Evolutionary conservation across 2,888 invertebrate genomes (phyloP), one percentile per base, ranked within the genome.

Genomic region (Pegoplata infirma): DNA sequence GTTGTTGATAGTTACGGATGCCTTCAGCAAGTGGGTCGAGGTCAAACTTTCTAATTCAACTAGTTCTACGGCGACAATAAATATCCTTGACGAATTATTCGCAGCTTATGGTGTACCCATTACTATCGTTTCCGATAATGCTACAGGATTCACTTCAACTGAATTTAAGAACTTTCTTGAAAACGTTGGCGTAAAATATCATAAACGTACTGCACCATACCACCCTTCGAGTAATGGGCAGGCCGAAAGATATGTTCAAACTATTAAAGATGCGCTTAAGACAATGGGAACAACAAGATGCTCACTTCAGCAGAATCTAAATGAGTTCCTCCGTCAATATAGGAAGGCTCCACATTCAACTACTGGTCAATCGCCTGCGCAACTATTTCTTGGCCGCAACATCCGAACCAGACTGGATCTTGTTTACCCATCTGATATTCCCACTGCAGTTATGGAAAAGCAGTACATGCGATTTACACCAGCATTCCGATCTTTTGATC

Each of bases 1-100:
- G 81, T 84, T 86, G 28, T 72, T 89, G 4, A 80, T 90, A n/a
- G 80, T 89, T 10, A 32, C 53, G 8, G 81, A 82, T 77, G 19
- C 25, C 56, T n/a, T 32, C 55, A 40, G 53, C 56, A 71, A 71
- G 46, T 71, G 61, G 61, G 8, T 53, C 2, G 71, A 53, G 21
- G 51, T 25, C 5, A 59, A 21, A 23, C 23, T 47, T 28, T 56
- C 44, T 16, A 64, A 64, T 14, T 12, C 32, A 28, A 44, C 21
- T n/a, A 58, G 49, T 1, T 21, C 56, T 17, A 10, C 40, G 2
- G 61, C 49, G 8, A 81, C 71, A 2, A 67, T 81, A 7, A 19
- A 59, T 7, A 68, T 80, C 53, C 40, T 81, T 1, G 46, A 47
- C 46, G 46, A 83, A 61, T 47, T 78, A 19, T 83, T 6, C n/a